phyloP scores from a whole-genome alignment of 2,888 invertebrate species.

The Eupithecia centaureata region DNA sequence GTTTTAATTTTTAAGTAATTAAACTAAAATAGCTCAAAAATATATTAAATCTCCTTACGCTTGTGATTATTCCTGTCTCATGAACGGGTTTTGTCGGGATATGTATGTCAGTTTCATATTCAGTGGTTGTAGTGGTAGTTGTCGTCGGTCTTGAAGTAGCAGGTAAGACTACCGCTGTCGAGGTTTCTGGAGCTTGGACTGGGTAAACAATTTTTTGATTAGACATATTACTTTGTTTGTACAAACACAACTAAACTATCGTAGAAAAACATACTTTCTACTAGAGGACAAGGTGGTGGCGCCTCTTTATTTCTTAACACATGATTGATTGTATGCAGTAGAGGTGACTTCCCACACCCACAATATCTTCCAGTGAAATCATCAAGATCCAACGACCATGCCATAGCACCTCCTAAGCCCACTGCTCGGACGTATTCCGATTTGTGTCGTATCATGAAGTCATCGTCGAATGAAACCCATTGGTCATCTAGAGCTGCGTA shows the following conservation, averaged over 20 bases:
- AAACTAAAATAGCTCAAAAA: neutral
- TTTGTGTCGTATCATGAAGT: slow-evolving; percentile 92
- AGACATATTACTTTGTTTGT: neutral
- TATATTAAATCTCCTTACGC: slow-evolving; percentile 27
- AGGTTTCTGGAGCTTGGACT: slow-evolving; percentile 42
- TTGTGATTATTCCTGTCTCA: slow-evolving; percentile 31
- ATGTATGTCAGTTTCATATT: slow-evolving; percentile 38
- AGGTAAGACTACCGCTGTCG: slow-evolving; percentile 33
- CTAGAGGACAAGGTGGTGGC: slow-evolving; percentile 81
- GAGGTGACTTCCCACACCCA: slow-evolving; percentile 91
- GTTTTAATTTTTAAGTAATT: neutral
- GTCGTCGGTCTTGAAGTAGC: slow-evolving; percentile 31
- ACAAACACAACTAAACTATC: neutral
- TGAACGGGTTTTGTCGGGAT: slow-evolving; percentile 30
- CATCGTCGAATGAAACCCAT: slow-evolving; percentile 97
- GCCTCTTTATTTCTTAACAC: slow-evolving; percentile 88
- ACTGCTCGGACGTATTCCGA: slow-evolving; percentile 91
- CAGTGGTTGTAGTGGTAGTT: slow-evolving; percentile 35
- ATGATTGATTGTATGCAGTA: slow-evolving; percentile 91
- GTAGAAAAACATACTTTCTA: slow-evolving; percentile 67
- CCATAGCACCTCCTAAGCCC: slow-evolving; percentile 93
- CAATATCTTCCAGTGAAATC: slow-evolving; percentile 91
- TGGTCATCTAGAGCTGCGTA: slow-evolving; percentile 93
- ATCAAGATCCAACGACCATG: slow-evolving; percentile 95
- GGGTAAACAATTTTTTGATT: slow-evolving; percentile 8